Conservation (phyloP, 2,888 invertebrate species). For the Parasteatoda lunata region DNA sequence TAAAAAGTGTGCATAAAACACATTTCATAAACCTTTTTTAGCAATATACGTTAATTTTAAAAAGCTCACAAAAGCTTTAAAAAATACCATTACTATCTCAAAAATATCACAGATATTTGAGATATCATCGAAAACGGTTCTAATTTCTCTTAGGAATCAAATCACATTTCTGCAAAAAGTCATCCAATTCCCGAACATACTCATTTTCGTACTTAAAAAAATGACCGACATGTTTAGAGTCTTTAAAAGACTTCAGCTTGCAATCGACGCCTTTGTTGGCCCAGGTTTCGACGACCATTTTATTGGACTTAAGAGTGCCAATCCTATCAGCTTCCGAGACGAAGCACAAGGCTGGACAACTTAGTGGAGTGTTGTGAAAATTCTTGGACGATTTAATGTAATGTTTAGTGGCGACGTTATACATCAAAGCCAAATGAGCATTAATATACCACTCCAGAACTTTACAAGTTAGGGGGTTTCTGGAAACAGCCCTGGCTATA, state of each 20-base stretch:
- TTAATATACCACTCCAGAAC: slow-evolving; percentile 75
- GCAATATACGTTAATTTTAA: too few relatives aligned
- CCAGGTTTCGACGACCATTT: slow-evolving; percentile 84
- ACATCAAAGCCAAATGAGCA: slow-evolving; percentile 85
- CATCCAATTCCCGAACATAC: slow-evolving; percentile 79
- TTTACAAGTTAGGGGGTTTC: slow-evolving; percentile 75
- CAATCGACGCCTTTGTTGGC: slow-evolving; percentile 83
- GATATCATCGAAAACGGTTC: not conserved
- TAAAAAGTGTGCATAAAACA: too few relatives aligned
- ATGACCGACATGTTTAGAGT: slow-evolving; percentile 84
- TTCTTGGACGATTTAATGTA: slow-evolving; percentile 87
- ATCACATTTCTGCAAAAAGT: slow-evolving; percentile 78
- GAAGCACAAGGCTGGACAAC: slow-evolving; percentile 84
- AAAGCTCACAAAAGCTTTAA: too few relatives aligned
- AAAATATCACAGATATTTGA: too few relatives aligned
- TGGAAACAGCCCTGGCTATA: slow-evolving; percentile 77
- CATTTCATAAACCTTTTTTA: too few relatives aligned
- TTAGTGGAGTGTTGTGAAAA: slow-evolving; percentile 85
- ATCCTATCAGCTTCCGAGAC: slow-evolving; percentile 84
- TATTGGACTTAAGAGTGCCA: slow-evolving; percentile 84
- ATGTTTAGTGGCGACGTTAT: slow-evolving; percentile 87
- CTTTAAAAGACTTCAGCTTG: slow-evolving; percentile 83
- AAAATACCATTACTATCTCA: too few relatives aligned
- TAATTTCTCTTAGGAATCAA: slow-evolving; percentile 25
- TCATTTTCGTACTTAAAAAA: slow-evolving; percentile 81